Base-by-base conservation (phyloP, 2,797 vertebrate species). In the Bovichtus variegatus region DNA sequence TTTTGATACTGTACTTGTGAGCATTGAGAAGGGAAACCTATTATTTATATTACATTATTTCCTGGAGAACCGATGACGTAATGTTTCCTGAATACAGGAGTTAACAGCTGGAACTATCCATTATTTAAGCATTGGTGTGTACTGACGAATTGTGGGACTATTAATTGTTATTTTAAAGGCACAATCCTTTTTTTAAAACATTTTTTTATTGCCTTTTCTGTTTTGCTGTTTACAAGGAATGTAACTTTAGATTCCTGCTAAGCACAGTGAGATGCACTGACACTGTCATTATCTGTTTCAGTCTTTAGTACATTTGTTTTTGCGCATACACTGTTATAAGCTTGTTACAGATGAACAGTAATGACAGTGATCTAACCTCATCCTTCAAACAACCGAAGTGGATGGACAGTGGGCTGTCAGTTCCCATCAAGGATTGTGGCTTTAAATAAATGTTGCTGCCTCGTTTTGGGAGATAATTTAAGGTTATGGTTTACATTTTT, bases 151-250 rank as follows among this genome's bases (percentile, higher is more conserved):
- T 15, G 25, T 74, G 78, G 71, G 85, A 69, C 67, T 60, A 64
- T 60, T 55, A 51, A 69, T 65, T 34, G n/a, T 70, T 72, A 27
- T 74, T 85, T 87, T 78, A 74, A 86, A 87, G 89, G 70, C 77
- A 84, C 80, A 84, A 76, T 84, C 70, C 70, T 80, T 83, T 4
- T 4, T n/a, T n/a, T n/a, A n/a, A n/a, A n/a, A n/a, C n/a, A 74
- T 44, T 29, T 9, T 69, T 76, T 44, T 59, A 53, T 62, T 51
- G 71, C 76, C 78, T 86, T 77, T 65, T 79, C 65, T 71, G 65
- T 78, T 87, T 75, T 80, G 74, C 77, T 80, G 87, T 91, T 91
- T 89, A 78, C 76, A 82, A 65, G 81, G 80, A 89, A 86, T 89
- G 86, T 90, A 76, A 87, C 71, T 77, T 38, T 44, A 54, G 81